These are phyloP conservation scores for Leptodirus hochenwartii DNA, from an alignment of 2,888 invertebrate genomes.

Conservation along the genomic window DNA sequence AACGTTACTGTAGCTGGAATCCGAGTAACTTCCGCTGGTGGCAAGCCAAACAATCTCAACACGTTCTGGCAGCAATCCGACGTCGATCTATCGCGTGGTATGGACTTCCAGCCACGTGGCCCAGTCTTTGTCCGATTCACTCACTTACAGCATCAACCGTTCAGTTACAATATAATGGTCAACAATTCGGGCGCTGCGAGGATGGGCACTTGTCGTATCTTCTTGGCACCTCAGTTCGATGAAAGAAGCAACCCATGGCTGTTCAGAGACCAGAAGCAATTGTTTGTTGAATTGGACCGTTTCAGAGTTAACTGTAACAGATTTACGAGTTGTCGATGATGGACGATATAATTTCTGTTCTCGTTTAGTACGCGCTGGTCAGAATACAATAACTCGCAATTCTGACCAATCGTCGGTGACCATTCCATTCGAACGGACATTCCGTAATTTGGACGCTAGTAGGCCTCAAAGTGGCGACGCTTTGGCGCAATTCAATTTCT, in stretches of 20 bases:
- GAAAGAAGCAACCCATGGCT: constrained; percentile 42
- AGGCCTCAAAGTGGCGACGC: constrained; percentile 36
- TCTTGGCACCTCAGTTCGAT: constrained; percentile 41
- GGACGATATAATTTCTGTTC: constrained; percentile 6
- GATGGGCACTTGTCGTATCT: constrained; percentile 45
- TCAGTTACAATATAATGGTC: constrained; percentile 40
- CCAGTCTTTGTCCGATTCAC: constrained; percentile 48
- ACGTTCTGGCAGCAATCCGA: constrained; percentile 63
- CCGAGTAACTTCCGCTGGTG: constrained; percentile 30
- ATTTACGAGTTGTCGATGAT: constrained; percentile 3
- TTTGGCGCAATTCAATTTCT: constrained; percentile 46
- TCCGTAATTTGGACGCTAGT: constrained; percentile 42
- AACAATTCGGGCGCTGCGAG: constrained; percentile 31
- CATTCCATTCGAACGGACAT: constrained; percentile 64
- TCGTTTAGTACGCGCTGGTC: constrained; percentile 40
- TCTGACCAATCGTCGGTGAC: constrained; percentile 58
- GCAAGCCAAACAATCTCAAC: constrained; percentile 32
- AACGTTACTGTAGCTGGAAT: constrained; percentile 39
- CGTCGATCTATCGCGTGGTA: constrained; percentile 52
- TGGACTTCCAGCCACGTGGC: constrained; percentile 61
- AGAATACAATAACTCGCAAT: constrained; percentile 40
- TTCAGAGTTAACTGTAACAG: constrained; percentile 42
- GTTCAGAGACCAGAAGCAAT: constrained; percentile 40
- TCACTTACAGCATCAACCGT: constrained; percentile 54
- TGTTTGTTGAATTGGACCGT: constrained; percentile 58